Percentiles rank a stretch among this genome's conserved stretches.
phyloP scores from a whole-genome alignment of 2,113 vertebrate genomes.

The Gallinago paraguaiae region DNA sequence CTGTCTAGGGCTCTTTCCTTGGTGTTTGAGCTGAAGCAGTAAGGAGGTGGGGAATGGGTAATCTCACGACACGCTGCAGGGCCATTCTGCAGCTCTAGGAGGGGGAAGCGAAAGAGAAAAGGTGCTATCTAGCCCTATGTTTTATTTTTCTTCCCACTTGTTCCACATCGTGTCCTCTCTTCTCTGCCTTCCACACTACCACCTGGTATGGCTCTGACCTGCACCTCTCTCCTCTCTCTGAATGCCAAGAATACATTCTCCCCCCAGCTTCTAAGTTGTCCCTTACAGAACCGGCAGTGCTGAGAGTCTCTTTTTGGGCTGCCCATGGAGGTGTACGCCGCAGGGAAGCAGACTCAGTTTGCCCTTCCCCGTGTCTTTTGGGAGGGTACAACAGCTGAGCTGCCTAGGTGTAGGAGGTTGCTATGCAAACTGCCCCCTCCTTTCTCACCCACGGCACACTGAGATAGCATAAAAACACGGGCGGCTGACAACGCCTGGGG shows the following conservation, averaged over 20 bases:
- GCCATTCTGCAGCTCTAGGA: neutral
- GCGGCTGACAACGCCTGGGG: slow-evolving; percentile 28
- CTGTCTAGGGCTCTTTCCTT: slow-evolving; percentile 9
- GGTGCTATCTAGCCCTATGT: neutral
- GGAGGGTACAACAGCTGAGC: slow-evolving; percentile 48
- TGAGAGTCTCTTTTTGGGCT: neutral
- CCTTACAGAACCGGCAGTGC: neutral
- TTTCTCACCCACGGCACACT: slow-evolving; percentile 35
- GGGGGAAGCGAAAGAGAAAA: neutral
- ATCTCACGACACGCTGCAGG: neutral
- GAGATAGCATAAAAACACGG: neutral
- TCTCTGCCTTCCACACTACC: neutral
- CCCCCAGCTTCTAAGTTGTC: neutral
- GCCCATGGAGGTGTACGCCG: neutral
- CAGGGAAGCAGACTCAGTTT: neutral
- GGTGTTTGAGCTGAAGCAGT: neutral
- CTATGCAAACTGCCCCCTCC: slow-evolving; percentile 63
- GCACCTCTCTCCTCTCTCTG: neutral
- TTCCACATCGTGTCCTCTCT: neutral
- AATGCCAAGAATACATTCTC: neutral
- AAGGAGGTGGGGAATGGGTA: neutral
- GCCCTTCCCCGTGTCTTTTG: slow-evolving; percentile 9
- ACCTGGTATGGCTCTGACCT: neutral
- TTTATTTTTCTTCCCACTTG: neutral
- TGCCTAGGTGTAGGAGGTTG: slow-evolving; percentile 57